phyloP scores from a whole-genome alignment of 2,888 invertebrate species.

The Ellobium chinense region DNA sequence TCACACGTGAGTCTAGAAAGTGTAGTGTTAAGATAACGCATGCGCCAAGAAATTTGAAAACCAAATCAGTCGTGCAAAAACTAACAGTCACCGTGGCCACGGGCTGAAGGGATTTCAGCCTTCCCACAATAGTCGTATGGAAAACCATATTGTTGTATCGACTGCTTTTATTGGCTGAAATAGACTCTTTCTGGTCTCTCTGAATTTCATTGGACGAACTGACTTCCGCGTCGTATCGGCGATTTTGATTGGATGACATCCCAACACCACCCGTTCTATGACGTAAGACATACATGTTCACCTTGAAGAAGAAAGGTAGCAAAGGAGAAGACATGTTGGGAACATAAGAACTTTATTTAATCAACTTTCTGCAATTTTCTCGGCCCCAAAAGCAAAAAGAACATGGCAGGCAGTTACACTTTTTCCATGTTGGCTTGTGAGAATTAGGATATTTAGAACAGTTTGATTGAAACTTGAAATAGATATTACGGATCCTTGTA shows the following conservation, averaged over 20 bases:
- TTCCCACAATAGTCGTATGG: not conserved
- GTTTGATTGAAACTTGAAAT: too few relatives aligned
- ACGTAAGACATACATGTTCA: not conserved
- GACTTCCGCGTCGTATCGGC: not conserved
- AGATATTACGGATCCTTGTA: too few relatives aligned
- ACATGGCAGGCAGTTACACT: too few relatives aligned
- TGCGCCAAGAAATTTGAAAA: too few relatives aligned
- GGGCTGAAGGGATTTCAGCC: not conserved
- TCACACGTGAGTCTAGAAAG: too few relatives aligned
- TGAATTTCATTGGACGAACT: not conserved
- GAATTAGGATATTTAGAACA: too few relatives aligned
- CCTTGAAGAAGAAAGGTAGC: not conserved
- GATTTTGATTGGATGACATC: not conserved
- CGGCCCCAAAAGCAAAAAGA: too few relatives aligned
- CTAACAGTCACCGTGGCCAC: not conserved
- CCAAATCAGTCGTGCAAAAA: not conserved
- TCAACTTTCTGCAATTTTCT: too few relatives aligned
- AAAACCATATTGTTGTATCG: not conserved
- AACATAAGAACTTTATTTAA: too few relatives aligned
- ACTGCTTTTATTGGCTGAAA: not conserved
- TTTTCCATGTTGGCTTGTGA: too few relatives aligned
- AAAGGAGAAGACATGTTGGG: not conserved
- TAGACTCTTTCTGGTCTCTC: not conserved
- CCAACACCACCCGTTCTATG: not conserved
- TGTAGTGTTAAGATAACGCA: too few relatives aligned